Percentiles rank a stretch among this genome's conserved stretches.
These are phyloP conservation scores for Acanthis flammea DNA, from an alignment of 2,797 vertebrate genomes.

Conservation along the genomic window DNA sequence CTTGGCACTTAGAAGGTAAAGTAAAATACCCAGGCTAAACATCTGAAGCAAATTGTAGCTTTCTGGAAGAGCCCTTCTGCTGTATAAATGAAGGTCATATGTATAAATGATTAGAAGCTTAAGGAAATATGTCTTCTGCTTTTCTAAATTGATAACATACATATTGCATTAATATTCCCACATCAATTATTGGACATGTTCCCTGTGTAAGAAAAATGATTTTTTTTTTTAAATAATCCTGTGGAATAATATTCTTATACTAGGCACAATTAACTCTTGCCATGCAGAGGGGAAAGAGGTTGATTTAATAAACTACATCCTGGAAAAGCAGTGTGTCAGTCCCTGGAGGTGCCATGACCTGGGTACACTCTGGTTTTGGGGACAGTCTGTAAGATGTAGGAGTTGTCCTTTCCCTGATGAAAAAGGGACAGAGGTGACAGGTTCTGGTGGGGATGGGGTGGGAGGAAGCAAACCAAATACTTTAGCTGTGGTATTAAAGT, in stretches of 20 bases:
- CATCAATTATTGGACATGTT: constrained; percentile 50
- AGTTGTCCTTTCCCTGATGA: not conserved
- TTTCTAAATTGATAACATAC: constrained; percentile 63
- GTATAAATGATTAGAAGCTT: constrained; percentile 65
- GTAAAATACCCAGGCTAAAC: constrained; percentile 56
- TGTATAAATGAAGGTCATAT: constrained; percentile 60
- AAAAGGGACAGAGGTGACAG: not conserved
- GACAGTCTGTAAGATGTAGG: not conserved
- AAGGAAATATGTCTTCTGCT: constrained; percentile 63
- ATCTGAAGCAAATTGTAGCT: constrained; percentile 62
- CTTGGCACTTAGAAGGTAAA: constrained; percentile 53
- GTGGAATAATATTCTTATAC: constrained; percentile 26
- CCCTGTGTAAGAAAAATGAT: not conserved
- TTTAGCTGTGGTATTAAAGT: not conserved
- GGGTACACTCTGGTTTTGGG: not conserved
- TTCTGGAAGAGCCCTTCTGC: constrained; percentile 50
- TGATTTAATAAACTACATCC: not conserved
- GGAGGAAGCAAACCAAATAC: not conserved
- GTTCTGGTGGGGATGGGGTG: not conserved
- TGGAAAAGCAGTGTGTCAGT: not conserved
- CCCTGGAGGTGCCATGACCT: not conserved
- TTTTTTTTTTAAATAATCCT: not conserved
- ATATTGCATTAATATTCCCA: constrained; percentile 56
- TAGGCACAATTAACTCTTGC: constrained; percentile 20
- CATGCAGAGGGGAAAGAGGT: not conserved